These are phyloP conservation scores for Mobula hypostoma DNA, from an alignment of 2,113 vertebrate species.

Conservation along the genomic window DNA sequence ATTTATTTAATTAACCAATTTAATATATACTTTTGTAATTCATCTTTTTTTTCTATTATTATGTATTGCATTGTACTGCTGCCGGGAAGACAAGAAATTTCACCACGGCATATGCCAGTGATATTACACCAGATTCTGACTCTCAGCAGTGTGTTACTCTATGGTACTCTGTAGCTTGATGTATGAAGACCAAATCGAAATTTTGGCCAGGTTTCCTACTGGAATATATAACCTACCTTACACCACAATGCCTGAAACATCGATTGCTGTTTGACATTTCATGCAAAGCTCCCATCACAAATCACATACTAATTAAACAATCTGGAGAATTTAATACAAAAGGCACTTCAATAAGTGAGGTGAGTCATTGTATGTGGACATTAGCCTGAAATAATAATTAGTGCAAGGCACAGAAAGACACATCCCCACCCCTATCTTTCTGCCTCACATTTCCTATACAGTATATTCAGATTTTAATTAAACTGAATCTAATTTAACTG, in stretches of 20 bases:
- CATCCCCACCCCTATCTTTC: not conserved
- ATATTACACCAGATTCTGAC: no score
- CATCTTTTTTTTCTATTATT: no score
- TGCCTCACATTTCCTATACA: not conserved
- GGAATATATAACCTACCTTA: not conserved
- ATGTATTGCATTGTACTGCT: no score
- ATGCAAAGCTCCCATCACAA: not conserved
- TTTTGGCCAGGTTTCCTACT: not conserved
- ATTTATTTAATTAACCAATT: no score
- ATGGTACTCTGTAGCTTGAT: no score
- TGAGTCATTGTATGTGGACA: not conserved
- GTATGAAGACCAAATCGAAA: not conserved
- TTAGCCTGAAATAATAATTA: not conserved
- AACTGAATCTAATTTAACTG: not conserved
- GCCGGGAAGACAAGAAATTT: no score
- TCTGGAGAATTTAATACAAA: conserved; percentile 9
- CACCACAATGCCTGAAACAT: not conserved
- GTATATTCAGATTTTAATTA: not conserved
- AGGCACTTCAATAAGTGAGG: not conserved
- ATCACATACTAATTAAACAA: conserved; percentile 15
- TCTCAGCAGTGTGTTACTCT: no score
- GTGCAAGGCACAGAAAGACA: not conserved
- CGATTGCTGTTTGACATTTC: not conserved
- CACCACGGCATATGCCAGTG: no score
- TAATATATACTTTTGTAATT: no score